phyloP scores from a whole-genome alignment of 2,797 vertebrate genomes.

The Onychomys leucogaster region DNA sequence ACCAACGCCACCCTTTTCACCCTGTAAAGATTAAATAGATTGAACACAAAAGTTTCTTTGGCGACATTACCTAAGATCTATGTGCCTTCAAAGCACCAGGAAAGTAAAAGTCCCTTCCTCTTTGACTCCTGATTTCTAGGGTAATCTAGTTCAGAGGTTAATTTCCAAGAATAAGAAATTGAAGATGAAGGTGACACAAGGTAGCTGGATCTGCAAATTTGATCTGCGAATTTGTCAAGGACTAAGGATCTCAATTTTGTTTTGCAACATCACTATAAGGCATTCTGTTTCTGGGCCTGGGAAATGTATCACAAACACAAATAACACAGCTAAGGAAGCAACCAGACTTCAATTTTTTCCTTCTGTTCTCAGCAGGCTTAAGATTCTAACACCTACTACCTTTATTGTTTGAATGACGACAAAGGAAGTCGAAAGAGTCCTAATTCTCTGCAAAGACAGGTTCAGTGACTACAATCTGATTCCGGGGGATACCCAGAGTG shows the following conservation, averaged over 20 bases:
- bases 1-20: slow-evolving; percentile 92
- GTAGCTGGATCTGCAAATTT: neutral
- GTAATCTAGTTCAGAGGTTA: slow-evolving; percentile 10
- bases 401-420: neutral
- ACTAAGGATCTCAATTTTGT: slow-evolving; percentile 38
- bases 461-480: slow-evolving; percentile 1
- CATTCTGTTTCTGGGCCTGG: slow-evolving; percentile 28
- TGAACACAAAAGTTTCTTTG: slow-evolving; percentile 45
- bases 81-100: slow-evolving; percentile 17
- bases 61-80: slow-evolving; percentile 1
- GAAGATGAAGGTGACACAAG: slow-evolving; percentile 38
- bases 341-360: slow-evolving; percentile 8
- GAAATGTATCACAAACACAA: neutral
- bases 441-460: neutral
- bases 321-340: neutral
- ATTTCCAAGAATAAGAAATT: slow-evolving; percentile 54
- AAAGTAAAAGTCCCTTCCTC: slow-evolving; percentile 16
- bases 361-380: neutral
- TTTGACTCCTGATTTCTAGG: neutral
- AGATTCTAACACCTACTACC: neutral
- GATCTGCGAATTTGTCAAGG: slow-evolving; percentile 14
- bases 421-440: slow-evolving; percentile 41
- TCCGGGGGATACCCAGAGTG: neutral
- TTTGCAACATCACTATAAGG: neutral
- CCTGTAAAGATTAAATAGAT: slow-evolving; percentile 88